Evolutionary conservation across 1,140 invertebrate genomes (phyloP), one percentile per base, ranked within the genome.

Genomic region (Eumaeus atala): DNA sequence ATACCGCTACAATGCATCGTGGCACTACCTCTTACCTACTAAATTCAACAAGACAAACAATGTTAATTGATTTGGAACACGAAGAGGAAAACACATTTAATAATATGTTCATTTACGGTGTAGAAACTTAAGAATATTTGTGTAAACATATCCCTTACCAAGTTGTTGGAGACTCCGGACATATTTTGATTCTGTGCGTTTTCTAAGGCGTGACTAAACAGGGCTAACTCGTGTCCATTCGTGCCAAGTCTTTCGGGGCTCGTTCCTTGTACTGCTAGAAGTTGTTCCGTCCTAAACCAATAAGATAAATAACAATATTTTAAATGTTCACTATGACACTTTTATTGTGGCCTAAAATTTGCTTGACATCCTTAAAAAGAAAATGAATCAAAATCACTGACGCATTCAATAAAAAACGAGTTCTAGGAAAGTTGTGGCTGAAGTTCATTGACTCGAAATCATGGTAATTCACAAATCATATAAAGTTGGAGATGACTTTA

Each of bases 201-300:
- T 77, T 95, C 93, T 12, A 95, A 80, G 1, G 93, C 92, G 70
- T 95, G 93, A 11, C 92, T 91, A 37, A 95, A 87, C 14, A 95
- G 83, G 0, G 92, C 92, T 57, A 93, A 86, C 66, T 92, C 91
- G 51, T 90, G 82, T 6, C 87, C 87, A 59, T 88, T 88, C 44
- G 81, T 84, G 18, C 76, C 72, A 50, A 81, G 54, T 6, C 81
- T 66, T 62, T 88, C 87, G 5, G 87, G 87, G 64, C 85, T 88
- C 16, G 71, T 69, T 33, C 76, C 75, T 57, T 80, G 74, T 38
- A 65, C 71, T 16, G 72, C 73, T 54, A 87, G 48, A 38, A 84
- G 67, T 58, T 87, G 81, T 55, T 84, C 84, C 65, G 81, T 84
- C 74, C 84, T 87, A 74, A 44, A 44, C 40, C 40, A 44, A 44